These are phyloP conservation scores for Pithys albifrons DNA, from an alignment of 2,113 vertebrate genomes.

Conservation along the genomic window DNA sequence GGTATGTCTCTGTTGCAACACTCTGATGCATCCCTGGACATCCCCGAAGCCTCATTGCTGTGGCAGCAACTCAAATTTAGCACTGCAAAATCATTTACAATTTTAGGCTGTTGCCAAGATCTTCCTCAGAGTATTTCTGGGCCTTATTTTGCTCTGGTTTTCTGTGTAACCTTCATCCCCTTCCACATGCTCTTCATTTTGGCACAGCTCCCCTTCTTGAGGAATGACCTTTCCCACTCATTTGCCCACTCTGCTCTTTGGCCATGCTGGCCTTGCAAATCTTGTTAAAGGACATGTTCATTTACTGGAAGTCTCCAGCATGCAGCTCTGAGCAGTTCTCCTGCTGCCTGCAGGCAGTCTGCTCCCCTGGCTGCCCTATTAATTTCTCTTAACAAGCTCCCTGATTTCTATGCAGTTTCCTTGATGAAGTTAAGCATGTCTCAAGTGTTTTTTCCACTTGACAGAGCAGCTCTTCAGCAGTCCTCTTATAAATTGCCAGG, in stretches of 20 bases:
- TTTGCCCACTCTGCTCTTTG: not conserved
- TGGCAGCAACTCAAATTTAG: not conserved
- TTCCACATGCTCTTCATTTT: not conserved
- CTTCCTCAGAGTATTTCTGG: not conserved
- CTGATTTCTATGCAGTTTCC: conserved; percentile 27
- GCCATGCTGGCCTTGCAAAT: not conserved
- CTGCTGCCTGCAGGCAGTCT: conserved; percentile 6
- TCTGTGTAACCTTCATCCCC: not conserved
- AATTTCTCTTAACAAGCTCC: conserved; percentile 34
- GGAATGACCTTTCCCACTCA: not conserved
- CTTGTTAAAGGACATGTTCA: not conserved
- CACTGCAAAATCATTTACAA: not conserved
- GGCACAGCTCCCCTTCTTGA: not conserved
- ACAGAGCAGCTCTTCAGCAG: conserved; percentile 21
- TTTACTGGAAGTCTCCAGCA: conserved; percentile 58
- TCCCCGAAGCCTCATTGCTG: not conserved
- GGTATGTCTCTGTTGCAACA: not conserved
- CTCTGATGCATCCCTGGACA: not conserved
- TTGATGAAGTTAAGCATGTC: conserved; percentile 22
- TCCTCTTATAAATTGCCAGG: not conserved
- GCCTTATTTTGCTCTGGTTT: not conserved
- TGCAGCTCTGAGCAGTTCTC: not conserved
- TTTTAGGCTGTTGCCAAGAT: not conserved
- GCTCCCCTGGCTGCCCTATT: conserved; percentile 19
- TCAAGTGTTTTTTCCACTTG: not conserved